Evolutionary conservation across 1,140 invertebrate genomes (phyloP).

Genomic region (Spodoptera frugiperda): DNA sequence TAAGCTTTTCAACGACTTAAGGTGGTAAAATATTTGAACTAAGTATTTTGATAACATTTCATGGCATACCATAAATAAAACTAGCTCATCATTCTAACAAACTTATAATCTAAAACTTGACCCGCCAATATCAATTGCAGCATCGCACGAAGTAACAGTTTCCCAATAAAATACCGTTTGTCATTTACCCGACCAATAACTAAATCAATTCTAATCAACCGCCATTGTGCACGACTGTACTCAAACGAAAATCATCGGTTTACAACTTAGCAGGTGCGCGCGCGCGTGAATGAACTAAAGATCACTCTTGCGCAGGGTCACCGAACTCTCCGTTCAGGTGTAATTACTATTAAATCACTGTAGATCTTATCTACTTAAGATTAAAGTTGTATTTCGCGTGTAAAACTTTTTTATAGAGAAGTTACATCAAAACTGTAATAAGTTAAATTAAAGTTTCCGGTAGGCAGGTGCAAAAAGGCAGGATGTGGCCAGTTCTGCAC

Average conservation of each 20-base stretch:
- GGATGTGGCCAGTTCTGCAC: constrained; percentile 27
- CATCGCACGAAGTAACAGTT: constrained; percentile 22
- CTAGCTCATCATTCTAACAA: not conserved
- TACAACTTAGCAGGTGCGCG: constrained; percentile 41
- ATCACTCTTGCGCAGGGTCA: constrained; percentile 39
- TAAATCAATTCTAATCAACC: constrained; percentile 21
- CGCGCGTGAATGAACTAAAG: constrained; percentile 45
- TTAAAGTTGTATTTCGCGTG: constrained; percentile 27
- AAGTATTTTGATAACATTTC: no score
- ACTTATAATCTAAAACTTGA: not conserved
- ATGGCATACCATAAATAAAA: no score
- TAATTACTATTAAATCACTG: constrained; percentile 15
- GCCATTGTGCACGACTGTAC: constrained; percentile 37
- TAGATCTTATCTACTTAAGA: not conserved
- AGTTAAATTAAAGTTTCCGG: constrained; percentile 7
- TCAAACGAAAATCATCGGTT: constrained; percentile 31
- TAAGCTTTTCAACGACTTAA: not conserved
- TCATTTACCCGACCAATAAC: not conserved
- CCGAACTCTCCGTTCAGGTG: constrained; percentile 17
- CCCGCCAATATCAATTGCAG: constrained; percentile 12
- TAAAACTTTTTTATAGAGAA: not conserved
- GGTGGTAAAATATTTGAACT: not conserved
- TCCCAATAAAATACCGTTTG: constrained; percentile 11
- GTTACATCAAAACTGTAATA: constrained; percentile 37
- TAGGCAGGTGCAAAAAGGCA: constrained; percentile 34